phyloP scores from a whole-genome alignment of 2,113 vertebrate species.

The Pardalotus punctatus region DNA sequence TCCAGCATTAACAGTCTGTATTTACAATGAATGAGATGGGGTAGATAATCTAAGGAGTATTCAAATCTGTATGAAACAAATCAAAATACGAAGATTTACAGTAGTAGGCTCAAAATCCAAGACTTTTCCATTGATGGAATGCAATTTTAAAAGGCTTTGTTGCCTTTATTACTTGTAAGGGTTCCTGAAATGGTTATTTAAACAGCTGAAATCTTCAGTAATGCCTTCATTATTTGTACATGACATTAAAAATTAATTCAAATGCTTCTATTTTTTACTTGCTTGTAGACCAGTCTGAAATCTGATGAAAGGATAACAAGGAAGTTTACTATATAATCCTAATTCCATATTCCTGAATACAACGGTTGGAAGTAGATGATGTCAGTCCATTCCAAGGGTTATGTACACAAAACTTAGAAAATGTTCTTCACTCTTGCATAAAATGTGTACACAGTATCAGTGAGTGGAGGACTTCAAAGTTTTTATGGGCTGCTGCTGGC shows the following conservation, averaged over 20 bases:
- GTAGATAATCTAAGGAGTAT: conserved; percentile 50
- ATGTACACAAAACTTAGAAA: conserved; percentile 78
- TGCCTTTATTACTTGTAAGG: conserved; percentile 62
- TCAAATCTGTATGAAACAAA: conserved; percentile 68
- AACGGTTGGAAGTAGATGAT: conserved; percentile 61
- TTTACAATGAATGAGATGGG: conserved; percentile 67
- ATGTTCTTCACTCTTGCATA: conserved; percentile 74
- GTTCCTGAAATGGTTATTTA: conserved; percentile 70
- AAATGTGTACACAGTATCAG: conserved; percentile 69
- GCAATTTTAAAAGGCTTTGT: conserved; percentile 59
- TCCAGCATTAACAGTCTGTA: conserved; percentile 73
- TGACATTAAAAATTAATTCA: conserved; percentile 65
- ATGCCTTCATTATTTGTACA: conserved; percentile 66
- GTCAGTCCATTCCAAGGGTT: conserved; percentile 73
- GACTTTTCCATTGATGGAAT: conserved; percentile 52
- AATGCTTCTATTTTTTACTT: conserved; percentile 53
- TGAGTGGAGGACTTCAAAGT: conserved; percentile 60
- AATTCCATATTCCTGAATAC: conserved; percentile 74
- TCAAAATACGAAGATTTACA: conserved; percentile 66
- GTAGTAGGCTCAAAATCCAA: conserved; percentile 67
- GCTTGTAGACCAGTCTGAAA: conserved; percentile 60
- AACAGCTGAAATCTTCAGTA: conserved; percentile 65
- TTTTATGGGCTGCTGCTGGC: conserved; percentile 59
- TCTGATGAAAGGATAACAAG: conserved; percentile 64
- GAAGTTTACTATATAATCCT: conserved; percentile 69